These are phyloP conservation scores for Andrena camellia DNA, from an alignment of 2,888 invertebrate species.

Conservation along the genomic window DNA sequence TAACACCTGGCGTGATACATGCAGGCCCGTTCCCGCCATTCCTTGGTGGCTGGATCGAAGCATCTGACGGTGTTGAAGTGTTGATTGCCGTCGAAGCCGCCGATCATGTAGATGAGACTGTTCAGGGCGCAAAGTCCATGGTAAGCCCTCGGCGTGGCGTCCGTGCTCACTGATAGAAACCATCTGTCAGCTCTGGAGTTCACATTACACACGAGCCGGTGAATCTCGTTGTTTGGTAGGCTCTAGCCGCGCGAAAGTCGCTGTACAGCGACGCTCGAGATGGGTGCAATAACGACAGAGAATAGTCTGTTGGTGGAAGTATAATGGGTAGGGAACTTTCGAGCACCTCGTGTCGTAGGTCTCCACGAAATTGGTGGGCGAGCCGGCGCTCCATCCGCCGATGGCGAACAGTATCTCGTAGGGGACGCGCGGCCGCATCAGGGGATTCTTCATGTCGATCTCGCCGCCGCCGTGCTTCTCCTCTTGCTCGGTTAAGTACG, in stretches of 20 bases:
- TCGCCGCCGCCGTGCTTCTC: constrained; percentile 83
- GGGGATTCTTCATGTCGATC: constrained; percentile 87
- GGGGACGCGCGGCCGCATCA: constrained; percentile 90
- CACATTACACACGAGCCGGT: constrained; percentile 48
- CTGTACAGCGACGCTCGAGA: not conserved
- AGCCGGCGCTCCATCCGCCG: constrained; percentile 95
- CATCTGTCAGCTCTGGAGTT: constrained; percentile 90
- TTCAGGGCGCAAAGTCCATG: constrained; percentile 92
- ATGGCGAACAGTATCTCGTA: constrained; percentile 93
- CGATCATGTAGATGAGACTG: constrained; percentile 91
- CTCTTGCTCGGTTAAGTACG: constrained; percentile 86
- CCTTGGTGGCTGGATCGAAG: constrained; percentile 91
- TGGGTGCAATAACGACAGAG: not conserved
- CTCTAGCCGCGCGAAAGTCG: constrained; percentile 21
- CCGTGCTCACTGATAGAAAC: constrained; percentile 90
- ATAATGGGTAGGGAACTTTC: not conserved
- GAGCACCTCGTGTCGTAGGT: constrained; percentile 91
- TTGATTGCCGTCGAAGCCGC: constrained; percentile 93
- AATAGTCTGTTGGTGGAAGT: not conserved
- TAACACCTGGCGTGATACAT: constrained; percentile 93
- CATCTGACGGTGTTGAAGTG: constrained; percentile 93
- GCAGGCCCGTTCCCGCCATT: constrained; percentile 91
- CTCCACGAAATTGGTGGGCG: constrained; percentile 92
- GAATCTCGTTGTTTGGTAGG: constrained; percentile 31
- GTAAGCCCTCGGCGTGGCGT: constrained; percentile 90